Evolutionary conservation across 2,797 vertebrate species (phyloP).

Genomic region (Neoniphon sammara): DNA sequence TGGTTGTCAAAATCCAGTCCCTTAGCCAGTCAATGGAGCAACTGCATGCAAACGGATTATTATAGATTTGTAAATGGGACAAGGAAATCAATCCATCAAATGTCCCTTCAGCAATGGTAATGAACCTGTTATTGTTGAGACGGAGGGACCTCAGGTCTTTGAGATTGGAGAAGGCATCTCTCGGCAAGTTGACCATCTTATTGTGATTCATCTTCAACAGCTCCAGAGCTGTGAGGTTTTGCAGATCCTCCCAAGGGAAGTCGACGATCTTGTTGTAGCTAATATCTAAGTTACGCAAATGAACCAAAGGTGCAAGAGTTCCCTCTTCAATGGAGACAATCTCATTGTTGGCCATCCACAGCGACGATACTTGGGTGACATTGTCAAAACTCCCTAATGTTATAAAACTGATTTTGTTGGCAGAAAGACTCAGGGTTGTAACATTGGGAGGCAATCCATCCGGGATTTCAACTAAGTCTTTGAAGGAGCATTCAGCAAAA

Average conservation of each 20-base stretch:
- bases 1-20: slow-evolving; percentile 86
- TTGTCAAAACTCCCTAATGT: slow-evolving; percentile 84
- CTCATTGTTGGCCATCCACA: slow-evolving; percentile 93
- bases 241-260: slow-evolving; percentile 95
- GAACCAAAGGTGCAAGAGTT: slow-evolving; percentile 82
- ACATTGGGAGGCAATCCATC: slow-evolving; percentile 87
- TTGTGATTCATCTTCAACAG: slow-evolving; percentile 97
- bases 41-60: slow-evolving; percentile 91
- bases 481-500: slow-evolving; percentile 92
- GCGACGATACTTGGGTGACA: slow-evolving; percentile 86
- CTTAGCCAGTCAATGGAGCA: slow-evolving; percentile 92
- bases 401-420: slow-evolving; percentile 88
- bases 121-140: slow-evolving; percentile 92
- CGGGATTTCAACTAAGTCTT: slow-evolving; percentile 87
- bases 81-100: slow-evolving; percentile 89
- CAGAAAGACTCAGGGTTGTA: slow-evolving; percentile 89
- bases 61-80: slow-evolving; percentile 91
- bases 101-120: slow-evolving; percentile 86
- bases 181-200: slow-evolving; percentile 86
- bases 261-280: slow-evolving; percentile 91
- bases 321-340: slow-evolving; percentile 86
- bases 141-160: slow-evolving; percentile 90
- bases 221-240: slow-evolving; percentile 88
- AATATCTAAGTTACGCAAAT: slow-evolving; percentile 92
- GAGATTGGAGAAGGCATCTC: slow-evolving; percentile 87